Conservation (phyloP, 2,888 invertebrate species). For the Scelioninae gen. 1 region DNA sequence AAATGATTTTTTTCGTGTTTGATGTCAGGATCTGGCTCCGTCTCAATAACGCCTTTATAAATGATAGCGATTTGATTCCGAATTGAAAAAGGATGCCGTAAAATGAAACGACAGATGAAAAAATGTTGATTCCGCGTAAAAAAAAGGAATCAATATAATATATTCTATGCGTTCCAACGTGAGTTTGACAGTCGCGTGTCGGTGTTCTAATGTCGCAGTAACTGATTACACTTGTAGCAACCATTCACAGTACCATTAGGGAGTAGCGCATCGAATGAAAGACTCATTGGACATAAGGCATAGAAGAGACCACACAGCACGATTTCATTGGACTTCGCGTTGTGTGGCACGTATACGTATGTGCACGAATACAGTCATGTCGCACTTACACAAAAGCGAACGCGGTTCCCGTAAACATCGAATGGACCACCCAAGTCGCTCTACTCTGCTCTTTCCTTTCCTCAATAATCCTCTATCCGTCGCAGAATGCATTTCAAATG, state of each 20-base stretch:
- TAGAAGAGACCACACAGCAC: conserved; percentile 81
- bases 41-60: conserved; percentile 54
- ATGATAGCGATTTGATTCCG: conserved; percentile 46
- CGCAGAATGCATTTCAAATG: conserved; percentile 70
- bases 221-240: conserved; percentile 72
- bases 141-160: conserved; percentile 55
- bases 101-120: conserved; percentile 44
- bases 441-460: conserved; percentile 79
- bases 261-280: conserved; percentile 82
- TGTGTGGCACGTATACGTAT: conserved; percentile 74
- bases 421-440: conserved; percentile 83
- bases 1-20: no score
- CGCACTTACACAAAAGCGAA: conserved; percentile 74
- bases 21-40: no score
- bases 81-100: conserved; percentile 37
- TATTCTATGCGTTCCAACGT: conserved; percentile 42
- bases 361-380: conserved; percentile 60
- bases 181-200: conserved; percentile 69
- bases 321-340: conserved; percentile 79
- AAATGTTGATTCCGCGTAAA: conserved; percentile 56
- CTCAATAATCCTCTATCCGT: conserved; percentile 80
- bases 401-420: conserved; percentile 84
- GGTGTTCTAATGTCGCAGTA: conserved; percentile 77
- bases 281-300: conserved; percentile 77
- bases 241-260: conserved; percentile 78